A percentile compares a stretch with the other conserved stretches of the same genome.
These are phyloP conservation scores for Dufourea novaeangliae DNA, from an alignment of 1,140 invertebrate genomes.

Conservation along the genomic window DNA sequence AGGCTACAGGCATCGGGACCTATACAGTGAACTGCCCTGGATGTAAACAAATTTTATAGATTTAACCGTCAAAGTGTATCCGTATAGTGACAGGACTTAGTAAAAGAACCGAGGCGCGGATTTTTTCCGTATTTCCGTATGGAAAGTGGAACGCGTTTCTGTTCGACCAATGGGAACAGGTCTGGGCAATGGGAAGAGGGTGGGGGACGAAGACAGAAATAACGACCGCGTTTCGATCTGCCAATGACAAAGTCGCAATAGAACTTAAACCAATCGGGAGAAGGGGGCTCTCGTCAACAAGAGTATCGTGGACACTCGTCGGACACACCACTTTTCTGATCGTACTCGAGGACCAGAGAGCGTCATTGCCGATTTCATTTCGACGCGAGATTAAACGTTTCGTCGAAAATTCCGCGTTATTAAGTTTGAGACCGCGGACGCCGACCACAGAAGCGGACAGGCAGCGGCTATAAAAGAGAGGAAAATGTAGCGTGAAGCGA, in stretches of 20 bases:
- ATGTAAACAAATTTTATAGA: slow-evolving; percentile 19
- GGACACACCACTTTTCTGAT: not conserved
- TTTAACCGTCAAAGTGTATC: slow-evolving; percentile 9
- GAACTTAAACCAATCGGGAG: not conserved
- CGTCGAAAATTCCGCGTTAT: slow-evolving; percentile 5
- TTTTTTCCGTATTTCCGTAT: not conserved
- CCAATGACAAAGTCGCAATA: slow-evolving; percentile 4
- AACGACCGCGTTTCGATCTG: slow-evolving; percentile 8
- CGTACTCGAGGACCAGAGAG: not conserved
- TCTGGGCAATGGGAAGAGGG: too few relatives aligned
- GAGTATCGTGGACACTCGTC: not conserved
- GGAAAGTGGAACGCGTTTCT: slow-evolving; percentile 20
- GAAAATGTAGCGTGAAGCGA: slow-evolving; percentile 20
- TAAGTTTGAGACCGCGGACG: slow-evolving; percentile 19
- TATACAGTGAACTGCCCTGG: slow-evolving; percentile 2
- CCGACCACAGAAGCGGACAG: not conserved
- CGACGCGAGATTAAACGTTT: slow-evolving; percentile 16
- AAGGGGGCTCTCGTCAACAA: not conserved
- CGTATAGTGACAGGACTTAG: not conserved
- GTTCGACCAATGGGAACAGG: slow-evolving; percentile 1
- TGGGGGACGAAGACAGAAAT: not conserved
- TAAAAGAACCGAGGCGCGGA: slow-evolving; percentile 2
- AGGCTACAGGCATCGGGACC: too few relatives aligned
- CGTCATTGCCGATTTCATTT: slow-evolving; percentile 7
- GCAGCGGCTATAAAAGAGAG: not conserved